Base-by-base conservation (phyloP, 2,113 vertebrate genomes). In the Ceyx cyanopectus region DNA sequence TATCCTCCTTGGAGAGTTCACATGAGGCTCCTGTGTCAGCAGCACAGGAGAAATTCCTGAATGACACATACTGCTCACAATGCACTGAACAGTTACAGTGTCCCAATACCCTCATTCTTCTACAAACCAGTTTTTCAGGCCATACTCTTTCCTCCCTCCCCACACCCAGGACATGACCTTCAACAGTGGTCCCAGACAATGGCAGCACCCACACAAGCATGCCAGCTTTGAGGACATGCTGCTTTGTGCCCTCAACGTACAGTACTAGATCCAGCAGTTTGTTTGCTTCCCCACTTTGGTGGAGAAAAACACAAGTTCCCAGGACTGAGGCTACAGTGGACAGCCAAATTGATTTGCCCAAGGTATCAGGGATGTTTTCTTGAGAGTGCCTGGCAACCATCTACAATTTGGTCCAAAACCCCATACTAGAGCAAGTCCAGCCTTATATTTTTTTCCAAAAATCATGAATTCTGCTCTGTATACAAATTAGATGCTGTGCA, bases 201-300 rank as follows among this genome's bases (percentile, higher is more conserved):
- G 5, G 45, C 20, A 21, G 40, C 22, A 63, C 8, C 13, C n/a
- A 46, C 34, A 43, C 27, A 60, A 29, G 7, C 0, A 0, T 5
- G 10, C 27, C 43, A 79, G 48, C 41, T 62, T 30, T 32, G 29
- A 83, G 37, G 73, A 43, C 17, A 10, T 7, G 30, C 26, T 80
- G 30, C 41, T 61, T 30, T 10, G 10, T 34, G 32, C 7, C 48
- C 15, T 46, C 40, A 45, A 27, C 15, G 45, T 30, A 37, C 15
- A 50, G 32, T 41, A 61, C 29, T 15, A 70, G 34, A 81, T 21
- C 9, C 58, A 76, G 17, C 18, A 63, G 34, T 46, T 56, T 14
- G 21, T 22, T 85, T 77, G 65, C 43, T 41, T 67, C 12, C 18
- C 30, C 14, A 13, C 21, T 57, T 30, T 51, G 34, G n/a, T 21